Evolutionary conservation across 2,888 invertebrate genomes (phyloP), one percentile per base, ranked within the genome.

Genomic region (Meandrusa payeni): DNA sequence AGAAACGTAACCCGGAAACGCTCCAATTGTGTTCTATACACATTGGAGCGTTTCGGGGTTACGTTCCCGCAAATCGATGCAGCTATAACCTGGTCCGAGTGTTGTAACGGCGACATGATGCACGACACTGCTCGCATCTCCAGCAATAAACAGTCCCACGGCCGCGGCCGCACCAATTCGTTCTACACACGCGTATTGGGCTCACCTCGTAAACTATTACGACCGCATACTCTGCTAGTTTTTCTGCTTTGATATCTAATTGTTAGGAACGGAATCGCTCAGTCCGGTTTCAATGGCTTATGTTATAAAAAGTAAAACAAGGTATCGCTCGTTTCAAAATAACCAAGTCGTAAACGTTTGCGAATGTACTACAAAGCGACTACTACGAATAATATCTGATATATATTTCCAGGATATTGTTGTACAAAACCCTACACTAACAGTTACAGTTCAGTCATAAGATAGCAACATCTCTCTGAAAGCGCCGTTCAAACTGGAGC

Each of bases 101-200:
- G 19, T 28, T 12, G 31, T 39, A 38, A 28, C 19, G 20, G 1
- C 5, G 13, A 5, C 12, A 39, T 39, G 28, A 39, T 29, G 39
- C 22, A 39, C 39, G 9, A 33, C 26, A 23, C 27, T n/a, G 27
- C 6, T 45, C 34, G 39, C 27, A 24, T 36, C 34, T 24, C 38
- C 24, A 12, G 43, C 46, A 38, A 44, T 46, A 49, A 49, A 46
- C 28, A 31, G 20, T 17, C 49, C 49, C 49, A 49, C 49, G 43
- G 32, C 15, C 32, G 33, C 49, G 43, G 32, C 15, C 32, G 33
- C 28, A 9, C 19, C 33, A 6, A 31, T 37, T 24, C 37, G 26
- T 33, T 38, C 24, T 15, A 38, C 29, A 13, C 6, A 19, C 36
- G 24, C 13, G 31, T 28, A 20, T 33, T 27, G 9, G 22, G 9